Base-by-base conservation (phyloP, 2,797 vertebrate genomes). In the Nyctalus aviator region DNA sequence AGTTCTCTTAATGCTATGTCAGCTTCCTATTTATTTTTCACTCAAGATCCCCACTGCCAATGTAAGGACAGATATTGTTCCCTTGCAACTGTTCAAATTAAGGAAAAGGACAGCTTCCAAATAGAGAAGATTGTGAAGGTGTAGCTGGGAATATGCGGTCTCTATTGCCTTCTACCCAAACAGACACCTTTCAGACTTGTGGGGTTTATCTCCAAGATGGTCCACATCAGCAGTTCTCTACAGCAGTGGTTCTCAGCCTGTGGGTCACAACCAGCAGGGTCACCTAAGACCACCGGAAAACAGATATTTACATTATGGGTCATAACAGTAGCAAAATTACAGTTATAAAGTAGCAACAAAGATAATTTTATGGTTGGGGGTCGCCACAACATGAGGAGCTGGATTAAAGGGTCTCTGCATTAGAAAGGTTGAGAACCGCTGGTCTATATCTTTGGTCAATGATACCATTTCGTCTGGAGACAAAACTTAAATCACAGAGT, bases 21-120 rank as follows among this genome's bases (percentile, higher is more conserved):
- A 76, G 30, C 21, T 71, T 86, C 88, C 50, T 7, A 14, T 62
- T 90, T 88, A 77, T 86, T 69, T 83, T 79, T 66, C 23, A 46
- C 53, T 71, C 59, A 81, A 46, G 20, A 81, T 76, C 44, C 35
- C 21, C 20, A 37, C 68, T 64, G 53, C 13, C 55, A 69, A 50
- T 15, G 41, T 35, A 8, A n/a, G 55, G 20, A 59, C 17, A 14
- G 53, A 62, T 77, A 64, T 81, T 82, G 37, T 90, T 89, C 35
- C 48, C 78, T 44, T 35, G 35, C 14, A 83, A 75, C 46, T 55
- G 6, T 71, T 78, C 50, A 69, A 91, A n/a, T 87, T 72, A 81
- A 84, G 64, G 73, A 66, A 75, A 92, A 93, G 8, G 21, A 8
- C 48, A 72, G 35, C 3, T 17, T 10, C 66, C 64, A 69, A 68